Evolutionary conservation across 1,140 invertebrate genomes (phyloP), one percentile per base, ranked within the genome.

Genomic region (Zaprionus taronus): DNA sequence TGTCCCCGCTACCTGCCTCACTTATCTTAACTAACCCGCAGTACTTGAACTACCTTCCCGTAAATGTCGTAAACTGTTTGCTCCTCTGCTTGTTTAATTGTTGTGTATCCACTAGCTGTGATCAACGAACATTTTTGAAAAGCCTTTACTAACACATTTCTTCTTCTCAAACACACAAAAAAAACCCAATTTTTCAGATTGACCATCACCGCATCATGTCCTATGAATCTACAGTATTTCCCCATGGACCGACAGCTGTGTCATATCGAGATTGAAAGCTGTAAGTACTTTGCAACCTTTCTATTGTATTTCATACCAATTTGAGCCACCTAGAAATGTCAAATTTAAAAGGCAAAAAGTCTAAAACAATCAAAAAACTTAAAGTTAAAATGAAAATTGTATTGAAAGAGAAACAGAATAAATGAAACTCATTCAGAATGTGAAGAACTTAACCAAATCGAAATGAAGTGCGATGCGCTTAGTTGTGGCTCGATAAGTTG

Each of bases 231-330:
- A 72, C 97, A 98, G 93, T 98, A 98, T 94, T 99, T 99, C 94
- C 98, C 98, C 6, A 98, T 99, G 97, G 98, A 99, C 93, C 96
- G 98, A 92, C 98, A 99, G 93, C 94, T 98, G 78, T 99, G 98
- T 94, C 97, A 98, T 93, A 98, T 99, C 91, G 98, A 99, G 95
- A 98, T 99, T 83, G 98, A 99, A 95, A 98, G 98, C 95, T 99
- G 98, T 98, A 96, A 98, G 98, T 98, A 95, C 92, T 91, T 87
- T 85, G 83, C 15, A 38, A 51, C 12, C 47, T 56, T 77, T 79
- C 79, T 80, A 57, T 68, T 56, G 53, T 62, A 41, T 15, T 41
- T 61, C 17, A 15, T 41, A 41, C 36, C 20, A 11, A 51, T 22
- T 60, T n/a, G 15, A 44, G 14, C 20, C 47, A 44, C 61, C 12